phyloP scores from a whole-genome alignment of 92 coral and sea anemone species.

The Umimayanthus chanpuru region DNA sequence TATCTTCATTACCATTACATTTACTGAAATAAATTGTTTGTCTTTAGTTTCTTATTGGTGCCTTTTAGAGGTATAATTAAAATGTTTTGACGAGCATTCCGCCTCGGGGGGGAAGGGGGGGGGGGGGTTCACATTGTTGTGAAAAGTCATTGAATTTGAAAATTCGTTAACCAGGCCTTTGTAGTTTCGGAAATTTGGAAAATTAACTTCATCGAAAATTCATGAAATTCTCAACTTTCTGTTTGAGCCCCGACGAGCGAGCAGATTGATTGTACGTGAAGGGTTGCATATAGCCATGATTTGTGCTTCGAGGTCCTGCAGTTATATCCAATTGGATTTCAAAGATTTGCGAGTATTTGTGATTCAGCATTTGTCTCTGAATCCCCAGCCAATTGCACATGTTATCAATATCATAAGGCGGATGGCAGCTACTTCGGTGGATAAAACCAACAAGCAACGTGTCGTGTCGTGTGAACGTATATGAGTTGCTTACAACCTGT shows the following conservation, averaged over 20 bases:
- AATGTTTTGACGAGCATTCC: too few species aligned
- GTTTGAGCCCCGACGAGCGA: background rate
- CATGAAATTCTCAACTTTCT: too few species aligned
- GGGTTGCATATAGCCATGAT: background rate
- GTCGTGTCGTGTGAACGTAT: constrained; percentile 16
- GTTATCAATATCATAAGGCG: background rate
- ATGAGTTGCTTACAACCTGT: constrained; percentile 19
- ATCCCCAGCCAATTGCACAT: background rate
- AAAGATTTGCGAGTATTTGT: background rate
- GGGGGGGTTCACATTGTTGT: too few species aligned
- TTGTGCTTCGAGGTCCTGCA: background rate
- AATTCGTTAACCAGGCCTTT: too few species aligned
- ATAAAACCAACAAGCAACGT: constrained; percentile 23
- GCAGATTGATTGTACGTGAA: background rate
- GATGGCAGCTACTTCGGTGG: background rate
- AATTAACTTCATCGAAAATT: too few species aligned
- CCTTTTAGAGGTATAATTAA: too few species aligned
- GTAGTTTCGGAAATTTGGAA: too few species aligned
- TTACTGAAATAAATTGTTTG: too few species aligned
- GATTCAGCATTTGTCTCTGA: background rate
- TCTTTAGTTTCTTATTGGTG: too few species aligned
- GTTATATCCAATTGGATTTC: background rate
- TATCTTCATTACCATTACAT: too few species aligned
- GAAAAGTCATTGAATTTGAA: too few species aligned
- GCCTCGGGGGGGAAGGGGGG: too few species aligned